Base-by-base conservation (phyloP, 2,797 vertebrate genomes). In the Myripristis murdjan region DNA sequence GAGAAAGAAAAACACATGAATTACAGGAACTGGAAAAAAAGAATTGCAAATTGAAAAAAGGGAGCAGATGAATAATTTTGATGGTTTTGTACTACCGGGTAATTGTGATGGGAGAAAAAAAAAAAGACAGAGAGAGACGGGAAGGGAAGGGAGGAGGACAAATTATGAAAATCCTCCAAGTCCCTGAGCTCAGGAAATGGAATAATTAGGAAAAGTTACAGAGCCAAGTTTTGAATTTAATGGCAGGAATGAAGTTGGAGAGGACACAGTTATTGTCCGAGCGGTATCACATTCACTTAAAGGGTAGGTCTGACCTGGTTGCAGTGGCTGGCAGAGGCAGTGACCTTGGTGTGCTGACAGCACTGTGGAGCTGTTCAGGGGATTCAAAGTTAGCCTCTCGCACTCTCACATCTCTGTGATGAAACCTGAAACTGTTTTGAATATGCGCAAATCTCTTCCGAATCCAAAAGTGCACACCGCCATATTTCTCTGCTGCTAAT, bases 1-100 rank as follows among this genome's bases (percentile, higher is more conserved):
- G 86, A 81, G 47, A 81, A 68, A 79, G 67, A 79, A 77, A 83
- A 76, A 77, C 64, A 88, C 82, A 84, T 79, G 69, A 89, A 89
- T 88, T 82, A 87, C 67, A 79, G 77, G 70, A 70, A 84, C 55
- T 82, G 75, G 80, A 86, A 35, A 78, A 77, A 84, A 82, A 88
- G 70, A 81, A 90, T 70, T 46, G 81, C n/a, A 81, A 82, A 86
- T 84, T 87, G 77, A 86, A 84, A 88, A 85, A 82, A 75, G 37
- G 57, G 77, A 70, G 64, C 71, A 78, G 73, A 87, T 85, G 82
- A 91, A 89, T 89, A 87, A 83, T 89, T 87, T 78, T 62, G 75
- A 89, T 79, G 88, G 76, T 91, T 90, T 89, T 90, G 87, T 86
- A 75, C 68, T 52, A 23, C n/a, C 10, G 64, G 46, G 69, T 84